These are phyloP conservation scores for Drosophila lacicola DNA, from an alignment of 2,888 invertebrate genomes.

Conservation along the genomic window DNA sequence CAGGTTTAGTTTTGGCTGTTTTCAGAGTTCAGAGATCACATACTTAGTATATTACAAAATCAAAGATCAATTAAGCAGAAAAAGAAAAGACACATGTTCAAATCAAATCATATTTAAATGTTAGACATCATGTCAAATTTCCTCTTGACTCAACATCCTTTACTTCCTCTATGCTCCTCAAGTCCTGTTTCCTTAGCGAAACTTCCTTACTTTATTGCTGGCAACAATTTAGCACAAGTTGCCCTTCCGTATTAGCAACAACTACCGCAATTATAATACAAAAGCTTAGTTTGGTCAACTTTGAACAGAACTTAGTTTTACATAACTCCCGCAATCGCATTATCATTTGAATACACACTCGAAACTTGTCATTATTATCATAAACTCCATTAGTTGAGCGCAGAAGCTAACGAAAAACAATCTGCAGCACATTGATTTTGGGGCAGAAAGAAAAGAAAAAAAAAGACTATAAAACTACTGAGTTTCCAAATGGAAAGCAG, in stretches of 20 bases:
- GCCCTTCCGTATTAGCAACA: conserved; percentile 11
- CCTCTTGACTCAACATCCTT: conserved; percentile 5
- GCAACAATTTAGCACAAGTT: conserved; percentile 2
- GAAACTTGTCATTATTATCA: conserved; percentile 48
- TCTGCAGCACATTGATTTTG: conserved; percentile 70
- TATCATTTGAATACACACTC: conserved; percentile 36
- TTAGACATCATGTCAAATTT: not conserved
- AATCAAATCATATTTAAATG: no score
- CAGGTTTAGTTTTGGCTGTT: no score
- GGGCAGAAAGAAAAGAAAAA: conserved; percentile 11
- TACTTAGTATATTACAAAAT: no score
- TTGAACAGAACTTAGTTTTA: conserved; percentile 22
- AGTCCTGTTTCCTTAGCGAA: conserved; percentile 6
- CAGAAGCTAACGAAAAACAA: conserved; percentile 40
- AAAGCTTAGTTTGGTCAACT: conserved; percentile 35
- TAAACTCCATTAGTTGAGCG: conserved; percentile 24
- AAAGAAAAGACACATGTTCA: no score
- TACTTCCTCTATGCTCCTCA: not conserved
- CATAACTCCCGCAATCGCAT: conserved; percentile 46
- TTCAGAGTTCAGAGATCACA: no score
- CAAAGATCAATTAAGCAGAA: no score
- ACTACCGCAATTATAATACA: conserved; percentile 33
- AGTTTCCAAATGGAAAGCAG: conserved; percentile 31
- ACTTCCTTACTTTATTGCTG: conserved; percentile 4
- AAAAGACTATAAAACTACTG: conserved; percentile 22